phyloP scores from a whole-genome alignment of 2,888 invertebrate species.

The Lycophotia porphyrea region DNA sequence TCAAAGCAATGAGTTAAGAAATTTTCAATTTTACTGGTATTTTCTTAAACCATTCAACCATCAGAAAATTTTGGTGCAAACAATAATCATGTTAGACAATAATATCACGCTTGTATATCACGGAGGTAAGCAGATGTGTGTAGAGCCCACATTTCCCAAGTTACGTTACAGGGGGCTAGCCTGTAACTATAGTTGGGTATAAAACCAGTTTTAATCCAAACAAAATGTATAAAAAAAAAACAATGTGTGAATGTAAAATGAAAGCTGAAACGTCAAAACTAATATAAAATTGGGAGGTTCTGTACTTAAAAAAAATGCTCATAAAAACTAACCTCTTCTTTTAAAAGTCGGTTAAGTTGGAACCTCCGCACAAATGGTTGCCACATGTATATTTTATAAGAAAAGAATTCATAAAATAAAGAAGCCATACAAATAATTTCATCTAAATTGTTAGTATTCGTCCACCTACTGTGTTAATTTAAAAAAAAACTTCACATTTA shows the following conservation, averaged over 20 bases:
- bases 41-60: neutral
- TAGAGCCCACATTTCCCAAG: too few relatives aligned
- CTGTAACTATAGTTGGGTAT: neutral
- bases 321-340: neutral
- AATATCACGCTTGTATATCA: neutral
- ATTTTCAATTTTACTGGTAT: neutral
- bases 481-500: conserved; percentile 25
- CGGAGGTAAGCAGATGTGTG: neutral
- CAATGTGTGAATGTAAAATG: neutral
- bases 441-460: neutral
- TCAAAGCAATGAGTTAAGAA: neutral
- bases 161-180: neutral
- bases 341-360: conserved; percentile 10
- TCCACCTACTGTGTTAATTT: neutral
- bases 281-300: neutral
- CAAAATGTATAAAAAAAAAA: neutral
- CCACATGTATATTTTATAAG: neutral
- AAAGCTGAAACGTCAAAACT: neutral
- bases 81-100: too few relatives aligned
- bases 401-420: neutral
- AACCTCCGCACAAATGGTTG: neutral
- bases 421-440: neutral
- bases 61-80: neutral
- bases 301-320: conserved; percentile 39
- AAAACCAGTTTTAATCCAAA: neutral